A percentile compares a stretch with the other conserved stretches of the same genome.
These are phyloP conservation scores for Zootoca vivipara DNA, from an alignment of 2,113 vertebrate genomes.

Conservation along the genomic window DNA sequence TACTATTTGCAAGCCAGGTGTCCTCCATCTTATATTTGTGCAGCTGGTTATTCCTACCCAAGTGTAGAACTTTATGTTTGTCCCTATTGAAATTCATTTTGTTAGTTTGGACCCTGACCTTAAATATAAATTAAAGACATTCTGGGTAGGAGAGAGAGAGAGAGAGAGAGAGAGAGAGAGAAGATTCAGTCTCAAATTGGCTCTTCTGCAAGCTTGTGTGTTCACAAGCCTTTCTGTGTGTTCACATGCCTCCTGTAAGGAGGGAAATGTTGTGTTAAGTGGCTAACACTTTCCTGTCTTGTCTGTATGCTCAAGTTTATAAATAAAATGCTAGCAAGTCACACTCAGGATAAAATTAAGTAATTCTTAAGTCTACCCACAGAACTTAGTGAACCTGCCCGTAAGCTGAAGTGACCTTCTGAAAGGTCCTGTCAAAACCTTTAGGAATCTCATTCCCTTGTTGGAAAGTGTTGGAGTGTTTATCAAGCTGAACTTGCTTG, in stretches of 20 bases:
- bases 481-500: not conserved
- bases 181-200: not conserved
- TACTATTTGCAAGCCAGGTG: too few species aligned
- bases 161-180: too few species aligned
- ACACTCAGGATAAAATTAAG: not conserved
- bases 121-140: not conserved
- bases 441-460: not conserved
- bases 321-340: not conserved
- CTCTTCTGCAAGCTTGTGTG: not conserved
- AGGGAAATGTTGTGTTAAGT: not conserved
- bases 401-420: not conserved
- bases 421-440: not conserved
- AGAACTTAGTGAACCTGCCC: not conserved
- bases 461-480: not conserved
- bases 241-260: not conserved
- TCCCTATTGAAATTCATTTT: too few species aligned
- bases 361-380: not conserved
- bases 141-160: not conserved
- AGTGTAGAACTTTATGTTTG: not conserved
- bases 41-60: not conserved
- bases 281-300: not conserved
- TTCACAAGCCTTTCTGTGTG: not conserved
- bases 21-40: too few species aligned
- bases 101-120: not conserved
- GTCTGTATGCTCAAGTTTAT: not conserved